Percentiles rank a stretch among this genome's conserved stretches.
Evolutionary conservation across 1,140 invertebrate genomes (phyloP).

Genomic region (Apis laboriosa): DNA sequence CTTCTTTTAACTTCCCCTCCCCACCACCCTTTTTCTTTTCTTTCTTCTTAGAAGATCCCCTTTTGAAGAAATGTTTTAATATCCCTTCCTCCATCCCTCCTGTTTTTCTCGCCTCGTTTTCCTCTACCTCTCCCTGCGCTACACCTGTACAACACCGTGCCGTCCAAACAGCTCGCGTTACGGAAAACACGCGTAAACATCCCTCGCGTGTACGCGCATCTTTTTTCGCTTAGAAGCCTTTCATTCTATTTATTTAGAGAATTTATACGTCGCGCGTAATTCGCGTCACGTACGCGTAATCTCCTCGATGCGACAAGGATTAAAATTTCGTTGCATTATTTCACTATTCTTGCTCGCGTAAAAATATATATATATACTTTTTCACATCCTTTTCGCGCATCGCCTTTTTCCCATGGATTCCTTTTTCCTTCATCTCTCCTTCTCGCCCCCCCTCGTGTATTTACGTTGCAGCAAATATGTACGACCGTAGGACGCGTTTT

Average conservation of each 20-base stretch:
- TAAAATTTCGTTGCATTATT: conserved; percentile 23
- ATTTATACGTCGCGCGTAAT: conserved; percentile 11
- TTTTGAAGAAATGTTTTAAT: background rate
- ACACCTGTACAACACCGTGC: too few species aligned
- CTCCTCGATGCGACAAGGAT: conserved; percentile 35
- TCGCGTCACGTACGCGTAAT: conserved; percentile 32
- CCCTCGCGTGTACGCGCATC: background rate
- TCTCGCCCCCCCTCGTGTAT: too few species aligned
- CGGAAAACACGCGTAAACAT: background rate
- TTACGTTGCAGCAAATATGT: background rate
- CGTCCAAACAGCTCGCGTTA: background rate
- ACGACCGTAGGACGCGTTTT: background rate
- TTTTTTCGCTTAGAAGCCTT: background rate
- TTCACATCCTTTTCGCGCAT: conserved; percentile 5
- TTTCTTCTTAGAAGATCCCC: too few species aligned
- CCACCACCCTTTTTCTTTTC: background rate
- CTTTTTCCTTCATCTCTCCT: background rate
- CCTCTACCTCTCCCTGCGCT: background rate
- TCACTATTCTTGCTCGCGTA: background rate
- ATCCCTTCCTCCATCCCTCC: background rate
- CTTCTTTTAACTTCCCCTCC: background rate
- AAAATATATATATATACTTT: background rate
- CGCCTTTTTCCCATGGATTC: background rate
- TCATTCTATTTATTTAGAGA: background rate
- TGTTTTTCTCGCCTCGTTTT: background rate